Evolutionary conservation across 2,797 vertebrate species (phyloP), one percentile per base, ranked within the genome.

Genomic region (Telmatherina bonti): DNA sequence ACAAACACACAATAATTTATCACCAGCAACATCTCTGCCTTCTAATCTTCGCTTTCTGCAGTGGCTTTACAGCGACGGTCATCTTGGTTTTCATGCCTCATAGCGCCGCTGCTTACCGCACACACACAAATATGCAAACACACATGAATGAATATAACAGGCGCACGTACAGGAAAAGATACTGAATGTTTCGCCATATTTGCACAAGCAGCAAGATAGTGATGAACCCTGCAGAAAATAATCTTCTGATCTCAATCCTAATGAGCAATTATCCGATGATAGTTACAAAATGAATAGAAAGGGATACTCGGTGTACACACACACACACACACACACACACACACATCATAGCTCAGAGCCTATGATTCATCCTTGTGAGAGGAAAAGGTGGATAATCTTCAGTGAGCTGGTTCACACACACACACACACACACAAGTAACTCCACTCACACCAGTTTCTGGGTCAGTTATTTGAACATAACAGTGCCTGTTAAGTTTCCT

Each of bases 181-280:
- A 78, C 16, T 53, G 31, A 6, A 31, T 57, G 30, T 36, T 53
- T 18, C 33, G 43, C 22, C 13, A 5, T 8, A 36, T 71, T 65
- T 11, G 56, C 62, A 75, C 58, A 69, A 65, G 54, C 52, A 59
- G 60, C 38, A 31, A 41, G 43, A 45, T n/a, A 76, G 53, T 59
- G 67, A 84, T 78, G 77, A 91, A 79, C 72, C 64, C 76, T 70
- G 76, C 76, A 71, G 70, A 70, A 84, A 84, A 82, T 87, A 82
- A 89, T 90, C 89, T 85, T 72, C 79, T 80, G 78, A 91, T 92
- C 85, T 78, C 84, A 79, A 81, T 90, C 86, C 64, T 91, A 90
- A 91, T 90, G 84, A 88, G 89, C 76, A 90, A 89, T 90, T 89
- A 89, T 67, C 7, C 62, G 83, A 90, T 90, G 82, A 89, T 66